Conservation (phyloP, 2,888 invertebrate species). For the Epirrhoe alternata region DNA sequence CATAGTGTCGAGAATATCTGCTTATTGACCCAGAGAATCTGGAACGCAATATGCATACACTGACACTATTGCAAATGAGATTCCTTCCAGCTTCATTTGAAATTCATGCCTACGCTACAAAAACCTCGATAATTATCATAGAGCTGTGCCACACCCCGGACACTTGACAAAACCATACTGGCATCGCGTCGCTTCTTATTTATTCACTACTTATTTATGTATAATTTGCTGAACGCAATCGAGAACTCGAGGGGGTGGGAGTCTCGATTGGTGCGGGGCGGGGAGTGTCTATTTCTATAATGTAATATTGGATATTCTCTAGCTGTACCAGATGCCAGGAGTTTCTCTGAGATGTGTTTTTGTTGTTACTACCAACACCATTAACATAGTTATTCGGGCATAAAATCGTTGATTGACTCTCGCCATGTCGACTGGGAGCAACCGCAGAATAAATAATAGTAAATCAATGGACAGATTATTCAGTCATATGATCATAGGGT, state of each 20-base stretch:
- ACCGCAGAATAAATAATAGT: conserved; percentile 14
- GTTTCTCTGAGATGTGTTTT: conserved; percentile 58
- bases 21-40: conserved; percentile 25
- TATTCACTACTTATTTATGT: no score
- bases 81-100: conserved; percentile 27
- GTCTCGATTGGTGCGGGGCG: no score
- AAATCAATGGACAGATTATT: neutral
- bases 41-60: conserved; percentile 17
- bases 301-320: no score
- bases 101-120: conserved; percentile 24
- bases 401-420: conserved; percentile 73
- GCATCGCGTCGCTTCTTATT: no score
- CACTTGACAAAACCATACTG: no score
- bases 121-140: conserved; percentile 6
- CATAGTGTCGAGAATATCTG: conserved; percentile 1
- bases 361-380: conserved; percentile 61
- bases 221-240: no score
- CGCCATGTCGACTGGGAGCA: conserved; percentile 51
- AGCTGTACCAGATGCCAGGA: conserved; percentile 1
- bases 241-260: no score
- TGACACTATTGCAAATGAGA: conserved; percentile 27
- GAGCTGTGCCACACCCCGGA: no score
- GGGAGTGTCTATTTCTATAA: no score
- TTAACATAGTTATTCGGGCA: conserved; percentile 77
- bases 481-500: neutral